Evolutionary conservation across 2,797 vertebrate species (phyloP), one percentile per base, ranked within the genome.

Genomic region (Austrolebias charrua): DNA sequence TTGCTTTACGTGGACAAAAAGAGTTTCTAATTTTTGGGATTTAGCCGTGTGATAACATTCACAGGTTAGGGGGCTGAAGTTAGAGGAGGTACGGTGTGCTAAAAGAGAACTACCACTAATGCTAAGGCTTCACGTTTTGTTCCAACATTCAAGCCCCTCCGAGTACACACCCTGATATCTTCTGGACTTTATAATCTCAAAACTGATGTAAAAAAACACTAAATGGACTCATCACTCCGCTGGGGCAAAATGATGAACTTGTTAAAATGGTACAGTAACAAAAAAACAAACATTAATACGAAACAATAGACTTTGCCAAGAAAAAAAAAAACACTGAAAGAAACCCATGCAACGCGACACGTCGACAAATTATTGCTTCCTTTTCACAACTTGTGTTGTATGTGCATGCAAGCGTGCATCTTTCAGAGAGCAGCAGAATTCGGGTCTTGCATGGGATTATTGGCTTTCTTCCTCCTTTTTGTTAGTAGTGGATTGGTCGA

Each of bases 381-480:
- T 93, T 89, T 78, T 86, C 84, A 86, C 85, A 81, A 85, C 77
- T 70, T 81, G 76, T 79, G 44, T 76, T 69, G 4, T 12, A 28
- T 72, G 60, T 75, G 78, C 73, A 82, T 83, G 82, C 83, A 73
- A 71, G 69, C 12, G 56, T 67, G 73, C 69, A 46, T 66, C 63
- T 81, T 73, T 91, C 89, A 93, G 81, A 16, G 76, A 71, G 79
- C 71, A 0, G 60, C 60, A 13, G 76, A 72, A 58, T 89, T 60
- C 0, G 85, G 74, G 50, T 89, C 80, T 0, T 63, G 52, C 16
- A 73, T 66, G 48, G 79, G 12, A 5, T 78, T 89, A 52, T 85
- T 93, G 3, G 94, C 94, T 85, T 96, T 98, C 93, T 96, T 97
- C 78, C 96, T 92, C 85, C 98, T 93, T 88, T 99, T 99, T 71